Conservation (phyloP, 2,113 vertebrate genomes). For the Tympanuchus pallidicinctus region DNA sequence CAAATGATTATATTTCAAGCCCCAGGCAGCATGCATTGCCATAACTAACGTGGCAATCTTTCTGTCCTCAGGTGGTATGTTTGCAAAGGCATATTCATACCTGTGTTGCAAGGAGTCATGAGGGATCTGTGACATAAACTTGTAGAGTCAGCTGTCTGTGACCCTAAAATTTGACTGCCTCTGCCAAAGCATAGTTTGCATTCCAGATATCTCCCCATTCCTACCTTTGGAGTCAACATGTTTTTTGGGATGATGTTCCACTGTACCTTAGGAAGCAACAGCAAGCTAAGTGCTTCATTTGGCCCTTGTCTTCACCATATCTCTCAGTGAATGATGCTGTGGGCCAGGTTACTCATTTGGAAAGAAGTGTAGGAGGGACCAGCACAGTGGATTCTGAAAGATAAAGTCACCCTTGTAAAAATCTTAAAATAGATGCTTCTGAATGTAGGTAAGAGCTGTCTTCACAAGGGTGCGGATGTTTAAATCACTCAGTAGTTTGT, state of each 20-base stretch:
- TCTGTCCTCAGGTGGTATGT: neutral
- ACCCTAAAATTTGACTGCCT: neutral
- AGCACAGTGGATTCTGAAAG: neutral
- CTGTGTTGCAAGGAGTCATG: rapidly evolving
- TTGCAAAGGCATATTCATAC: rapidly evolving
- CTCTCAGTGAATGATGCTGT: neutral
- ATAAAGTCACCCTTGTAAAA: neutral
- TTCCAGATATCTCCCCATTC: neutral
- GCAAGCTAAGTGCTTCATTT: neutral
- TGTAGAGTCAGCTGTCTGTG: neutral
- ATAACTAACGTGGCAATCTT: rapidly evolving
- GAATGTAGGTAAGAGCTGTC: neutral
- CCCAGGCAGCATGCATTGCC: rapidly evolving
- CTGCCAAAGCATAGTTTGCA: neutral
- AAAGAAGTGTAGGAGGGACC: neutral
- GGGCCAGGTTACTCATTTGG: neutral
- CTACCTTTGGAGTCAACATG: neutral
- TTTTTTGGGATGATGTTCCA: neutral
- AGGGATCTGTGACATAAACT: neutral
- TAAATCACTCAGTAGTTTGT: neutral
- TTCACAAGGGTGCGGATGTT: neutral
- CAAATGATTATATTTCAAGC: rapidly evolving
- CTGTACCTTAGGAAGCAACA: neutral
- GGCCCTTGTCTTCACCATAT: neutral
- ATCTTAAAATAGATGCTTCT: neutral